Evolutionary conservation across 2,113 vertebrate genomes (phyloP), one percentile per base, ranked within the genome.

Genomic region (Triplophysa rosa): DNA sequence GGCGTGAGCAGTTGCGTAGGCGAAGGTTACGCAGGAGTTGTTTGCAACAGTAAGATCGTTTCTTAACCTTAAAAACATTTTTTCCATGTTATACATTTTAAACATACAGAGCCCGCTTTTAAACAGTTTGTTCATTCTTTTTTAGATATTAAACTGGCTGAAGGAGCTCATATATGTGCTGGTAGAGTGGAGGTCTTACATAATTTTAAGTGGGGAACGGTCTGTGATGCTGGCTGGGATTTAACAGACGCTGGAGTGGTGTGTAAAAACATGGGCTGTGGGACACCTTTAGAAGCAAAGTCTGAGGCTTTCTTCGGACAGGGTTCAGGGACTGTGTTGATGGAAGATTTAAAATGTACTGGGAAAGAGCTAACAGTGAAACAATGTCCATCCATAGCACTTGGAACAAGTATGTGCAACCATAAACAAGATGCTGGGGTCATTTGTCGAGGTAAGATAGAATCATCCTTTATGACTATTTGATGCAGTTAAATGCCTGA

Each of bases 181-280:
- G 68, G 78, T 56, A 0, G 68, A 80, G 68, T 80, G 59, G 68
- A 80, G 45, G 59, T 79, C 26, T 40, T 16, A 1, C 2, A 16
- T 33, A 17, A 62, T 61, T 23, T 10, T 5, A 0, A 0, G 0
- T 79, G 66, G 37, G 77, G 66, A 62, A 79, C 66, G 21, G 56
- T 79, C 21, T 79, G 66, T 69, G 40, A 49, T 79, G 21, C n/a
- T 62, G 4, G 2, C 29, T 79, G 77, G 77, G 40, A 63, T 62
- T 2, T 62, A 17, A 61, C 8, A 29, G 37, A 68, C n/a, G 76
- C 76, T 68, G 65, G 52, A 68, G 65, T 68, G 37, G 76, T 78
- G 54, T 78, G 76, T 29, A 61, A 37, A 61, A 52, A 59, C 49
- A 42, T 68, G 23, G 54, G 6, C 0, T 78, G 76, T 64, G 58